Conservation (phyloP, 2,888 invertebrate species). For the Chrysolina americana region DNA sequence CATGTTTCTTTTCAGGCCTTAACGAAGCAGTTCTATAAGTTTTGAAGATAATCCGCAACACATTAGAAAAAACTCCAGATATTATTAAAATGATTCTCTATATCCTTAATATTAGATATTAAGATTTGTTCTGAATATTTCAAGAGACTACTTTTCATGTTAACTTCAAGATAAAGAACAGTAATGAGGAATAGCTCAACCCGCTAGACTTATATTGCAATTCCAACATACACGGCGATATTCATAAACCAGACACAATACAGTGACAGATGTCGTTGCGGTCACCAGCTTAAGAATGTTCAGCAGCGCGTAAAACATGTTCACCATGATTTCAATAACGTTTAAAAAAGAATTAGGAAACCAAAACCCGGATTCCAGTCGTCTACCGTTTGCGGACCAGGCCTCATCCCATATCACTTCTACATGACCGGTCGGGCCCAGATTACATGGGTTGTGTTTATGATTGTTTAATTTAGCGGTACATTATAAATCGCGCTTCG, state of each 20-base stretch:
- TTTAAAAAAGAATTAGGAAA: constrained; percentile 48
- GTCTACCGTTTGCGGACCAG: constrained; percentile 36
- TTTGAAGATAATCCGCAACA: too few species aligned
- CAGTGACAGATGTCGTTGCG: constrained; percentile 2
- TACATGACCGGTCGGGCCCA: constrained; percentile 53
- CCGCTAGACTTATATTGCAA: neutral
- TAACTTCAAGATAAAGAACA: too few species aligned
- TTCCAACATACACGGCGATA: neutral
- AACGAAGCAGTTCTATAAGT: too few species aligned
- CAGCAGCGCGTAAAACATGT: constrained; percentile 39
- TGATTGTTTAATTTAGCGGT: constrained; percentile 66
- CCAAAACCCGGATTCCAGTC: constrained; percentile 36
- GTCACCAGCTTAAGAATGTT: constrained; percentile 28
- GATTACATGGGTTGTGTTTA: constrained; percentile 59
- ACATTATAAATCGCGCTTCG: constrained; percentile 43
- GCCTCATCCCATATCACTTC: constrained; percentile 55
- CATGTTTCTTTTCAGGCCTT: too few species aligned
- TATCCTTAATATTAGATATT: too few species aligned
- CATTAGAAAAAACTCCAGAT: too few species aligned
- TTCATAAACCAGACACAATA: neutral
- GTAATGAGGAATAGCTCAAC: too few species aligned
- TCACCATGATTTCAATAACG: constrained; percentile 42
- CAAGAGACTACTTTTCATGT: too few species aligned
- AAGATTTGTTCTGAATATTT: too few species aligned
- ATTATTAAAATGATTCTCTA: too few species aligned